Conservation (phyloP, 2,113 vertebrate species). For the Fulmarus glacialis region DNA sequence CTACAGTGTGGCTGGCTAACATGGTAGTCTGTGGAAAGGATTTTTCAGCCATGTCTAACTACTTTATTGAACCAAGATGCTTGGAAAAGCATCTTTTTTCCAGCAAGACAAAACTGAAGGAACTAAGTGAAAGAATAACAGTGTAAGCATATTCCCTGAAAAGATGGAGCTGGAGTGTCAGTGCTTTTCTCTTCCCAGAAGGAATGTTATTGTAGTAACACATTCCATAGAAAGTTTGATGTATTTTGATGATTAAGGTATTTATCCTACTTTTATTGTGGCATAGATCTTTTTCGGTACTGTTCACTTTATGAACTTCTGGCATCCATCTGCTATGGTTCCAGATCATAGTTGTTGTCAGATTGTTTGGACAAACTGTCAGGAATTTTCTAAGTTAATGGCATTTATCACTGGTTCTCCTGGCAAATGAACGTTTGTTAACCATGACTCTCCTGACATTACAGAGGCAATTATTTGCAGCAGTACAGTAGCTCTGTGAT, state of each 20-base stretch:
- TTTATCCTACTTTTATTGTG: background rate
- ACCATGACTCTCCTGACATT: background rate
- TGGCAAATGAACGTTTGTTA: background rate
- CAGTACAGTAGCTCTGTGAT: background rate
- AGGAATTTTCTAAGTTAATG: conserved; percentile 11
- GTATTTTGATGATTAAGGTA: background rate
- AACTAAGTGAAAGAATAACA: background rate
- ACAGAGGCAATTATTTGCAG: background rate
- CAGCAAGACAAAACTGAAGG: background rate
- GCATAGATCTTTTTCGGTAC: background rate
- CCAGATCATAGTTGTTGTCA: background rate
- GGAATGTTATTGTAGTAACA: background rate
- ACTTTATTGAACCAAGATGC: background rate
- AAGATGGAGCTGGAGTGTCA: background rate
- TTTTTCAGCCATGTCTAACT: background rate
- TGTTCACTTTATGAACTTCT: background rate
- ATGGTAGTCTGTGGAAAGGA: background rate
- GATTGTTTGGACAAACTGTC: conserved; percentile 19
- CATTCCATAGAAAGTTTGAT: background rate
- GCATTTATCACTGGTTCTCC: conserved; percentile 13
- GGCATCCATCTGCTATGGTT: background rate
- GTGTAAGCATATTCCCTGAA: background rate
- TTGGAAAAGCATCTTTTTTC: background rate
- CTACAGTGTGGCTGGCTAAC: background rate
- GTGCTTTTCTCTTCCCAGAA: background rate